Conservation (phyloP, 2,888 invertebrate species). For the Pharmacophagus antenor region DNA sequence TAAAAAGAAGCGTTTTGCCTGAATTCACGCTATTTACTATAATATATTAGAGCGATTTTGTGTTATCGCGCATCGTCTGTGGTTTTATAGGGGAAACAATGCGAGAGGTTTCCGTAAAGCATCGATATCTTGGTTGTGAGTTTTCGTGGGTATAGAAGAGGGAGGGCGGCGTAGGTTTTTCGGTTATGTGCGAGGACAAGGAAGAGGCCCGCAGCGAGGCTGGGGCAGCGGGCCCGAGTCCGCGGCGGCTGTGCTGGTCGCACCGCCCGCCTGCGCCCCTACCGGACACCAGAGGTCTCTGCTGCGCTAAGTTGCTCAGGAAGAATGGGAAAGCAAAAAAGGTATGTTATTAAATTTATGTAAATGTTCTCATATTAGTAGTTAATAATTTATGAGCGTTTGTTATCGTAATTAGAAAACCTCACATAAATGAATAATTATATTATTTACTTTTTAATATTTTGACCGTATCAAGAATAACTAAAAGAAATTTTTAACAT, state of each 20-base stretch:
- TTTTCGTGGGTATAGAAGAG: constrained; percentile 50
- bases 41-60: constrained; percentile 62
- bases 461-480: too few relatives aligned
- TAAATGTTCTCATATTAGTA: too few relatives aligned
- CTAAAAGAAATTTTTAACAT: too few relatives aligned
- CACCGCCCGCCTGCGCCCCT: constrained; percentile 73
- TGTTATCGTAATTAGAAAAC: too few relatives aligned
- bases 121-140: constrained; percentile 74
- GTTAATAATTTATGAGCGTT: too few relatives aligned
- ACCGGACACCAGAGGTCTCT: constrained; percentile 88
- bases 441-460: too few relatives aligned
- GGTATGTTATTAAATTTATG: constrained; percentile 65
- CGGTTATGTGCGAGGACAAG: constrained; percentile 74
- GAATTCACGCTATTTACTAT: constrained; percentile 56
- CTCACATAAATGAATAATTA: too few relatives aligned
- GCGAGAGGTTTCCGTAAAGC: constrained; percentile 71
- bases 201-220: constrained; percentile 69
- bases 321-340: constrained; percentile 92
- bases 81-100: constrained; percentile 71
- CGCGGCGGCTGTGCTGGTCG: constrained; percentile 68
- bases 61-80: constrained; percentile 54
- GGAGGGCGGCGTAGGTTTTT: constrained; percentile 51
- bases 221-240: constrained; percentile 53
- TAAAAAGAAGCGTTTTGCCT: constrained; percentile 42
- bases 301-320: constrained; percentile 89